Conservation (phyloP, 2,113 vertebrate species). For the Irena cyanogastra region DNA sequence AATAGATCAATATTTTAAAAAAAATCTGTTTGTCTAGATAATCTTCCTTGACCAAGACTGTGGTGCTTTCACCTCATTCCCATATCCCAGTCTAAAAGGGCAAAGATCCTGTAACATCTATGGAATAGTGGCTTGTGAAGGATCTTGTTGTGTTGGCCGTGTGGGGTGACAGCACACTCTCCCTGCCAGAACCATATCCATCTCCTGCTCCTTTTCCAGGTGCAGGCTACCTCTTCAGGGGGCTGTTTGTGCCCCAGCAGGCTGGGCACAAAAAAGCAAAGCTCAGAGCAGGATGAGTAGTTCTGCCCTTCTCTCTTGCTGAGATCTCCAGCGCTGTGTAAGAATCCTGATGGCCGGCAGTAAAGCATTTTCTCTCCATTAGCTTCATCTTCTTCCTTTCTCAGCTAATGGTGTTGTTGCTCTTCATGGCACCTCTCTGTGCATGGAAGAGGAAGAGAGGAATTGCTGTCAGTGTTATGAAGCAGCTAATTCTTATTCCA, state of each 20-base stretch:
- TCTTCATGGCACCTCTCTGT: background rate
- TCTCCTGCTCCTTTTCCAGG: background rate
- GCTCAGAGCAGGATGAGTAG: background rate
- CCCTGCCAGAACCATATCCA: background rate
- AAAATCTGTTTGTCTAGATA: background rate
- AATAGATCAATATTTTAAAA: background rate
- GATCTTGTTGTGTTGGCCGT: background rate
- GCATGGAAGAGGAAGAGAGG: background rate
- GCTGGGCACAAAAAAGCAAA: background rate
- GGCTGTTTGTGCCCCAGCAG: background rate
- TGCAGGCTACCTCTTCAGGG: background rate
- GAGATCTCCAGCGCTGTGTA: background rate
- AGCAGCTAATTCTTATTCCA: background rate
- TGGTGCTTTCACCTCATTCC: background rate
- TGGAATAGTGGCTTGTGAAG: background rate
- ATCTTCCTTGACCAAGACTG: background rate
- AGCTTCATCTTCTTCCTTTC: background rate
- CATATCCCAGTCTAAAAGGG: background rate
- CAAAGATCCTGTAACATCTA: background rate
- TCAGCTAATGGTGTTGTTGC: background rate
- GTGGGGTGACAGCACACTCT: background rate
- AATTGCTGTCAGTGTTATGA: background rate
- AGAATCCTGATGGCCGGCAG: background rate
- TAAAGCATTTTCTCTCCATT: background rate
- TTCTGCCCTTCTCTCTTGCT: background rate